phyloP scores from a whole-genome alignment of 1,140 invertebrate genomes.

The Ips typographus region DNA sequence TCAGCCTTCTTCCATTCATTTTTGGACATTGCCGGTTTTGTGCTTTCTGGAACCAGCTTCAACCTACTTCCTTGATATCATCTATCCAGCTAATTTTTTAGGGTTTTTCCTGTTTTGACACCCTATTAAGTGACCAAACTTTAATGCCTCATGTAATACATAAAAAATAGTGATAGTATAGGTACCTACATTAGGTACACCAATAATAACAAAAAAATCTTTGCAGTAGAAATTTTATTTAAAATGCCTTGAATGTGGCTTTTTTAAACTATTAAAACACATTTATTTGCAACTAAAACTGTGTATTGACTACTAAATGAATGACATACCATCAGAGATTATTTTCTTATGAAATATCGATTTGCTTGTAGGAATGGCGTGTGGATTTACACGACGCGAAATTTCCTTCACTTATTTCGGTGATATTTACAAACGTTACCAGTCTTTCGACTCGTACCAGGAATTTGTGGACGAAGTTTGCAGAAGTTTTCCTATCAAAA shows the following conservation, averaged over 20 bases:
- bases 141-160: too few relatives aligned
- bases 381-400: constrained; percentile 80
- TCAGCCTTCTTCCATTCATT: too few relatives aligned
- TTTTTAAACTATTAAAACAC: constrained; percentile 18
- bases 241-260: background rate
- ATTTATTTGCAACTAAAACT: background rate
- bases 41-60: too few relatives aligned
- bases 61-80: too few relatives aligned
- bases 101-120: too few relatives aligned
- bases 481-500: constrained; percentile 82
- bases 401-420: constrained; percentile 94
- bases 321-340: background rate
- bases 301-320: background rate
- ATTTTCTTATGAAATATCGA: background rate
- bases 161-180: too few relatives aligned
- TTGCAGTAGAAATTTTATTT: too few relatives aligned
- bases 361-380: background rate
- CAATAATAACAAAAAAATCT: too few relatives aligned
- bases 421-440: constrained; percentile 92
- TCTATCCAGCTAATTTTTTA: too few relatives aligned
- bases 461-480: constrained; percentile 82
- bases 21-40: too few relatives aligned
- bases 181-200: too few relatives aligned
- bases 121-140: too few relatives aligned
- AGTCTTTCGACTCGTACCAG: constrained; percentile 79